These are phyloP conservation scores for Ormia ochracea DNA, from an alignment of 2,888 invertebrate genomes.

Conservation along the genomic window DNA sequence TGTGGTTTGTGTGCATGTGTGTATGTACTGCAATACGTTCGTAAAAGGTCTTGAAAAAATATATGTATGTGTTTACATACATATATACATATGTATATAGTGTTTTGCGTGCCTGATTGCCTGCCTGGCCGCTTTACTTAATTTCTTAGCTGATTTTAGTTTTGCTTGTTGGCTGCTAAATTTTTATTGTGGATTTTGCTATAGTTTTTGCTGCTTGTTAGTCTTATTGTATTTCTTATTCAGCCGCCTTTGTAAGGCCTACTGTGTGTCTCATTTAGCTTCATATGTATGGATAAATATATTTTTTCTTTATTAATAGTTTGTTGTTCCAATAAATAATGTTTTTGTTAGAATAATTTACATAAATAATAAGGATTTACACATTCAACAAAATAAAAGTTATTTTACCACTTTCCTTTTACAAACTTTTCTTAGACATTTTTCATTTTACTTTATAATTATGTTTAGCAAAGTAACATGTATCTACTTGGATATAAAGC, in stretches of 20 bases:
- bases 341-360: background rate
- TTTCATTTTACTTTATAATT: background rate
- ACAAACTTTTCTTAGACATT: background rate
- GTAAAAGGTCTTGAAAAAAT: conserved; percentile 38
- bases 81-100: no score
- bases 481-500: no score
- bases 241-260: conserved; percentile 44
- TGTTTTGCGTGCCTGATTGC: conserved; percentile 44
- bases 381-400: background rate
- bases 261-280: conserved; percentile 47
- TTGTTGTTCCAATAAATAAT: conserved; percentile 39
- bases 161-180: conserved; percentile 42
- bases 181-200: conserved; percentile 35
- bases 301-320: conserved; percentile 66
- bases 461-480: background rate
- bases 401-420: background rate
- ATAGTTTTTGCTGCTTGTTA: conserved; percentile 6
- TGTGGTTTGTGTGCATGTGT: conserved; percentile 31
- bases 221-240: conserved; percentile 22
- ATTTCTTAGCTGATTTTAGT: conserved; percentile 56
- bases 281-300: no score
- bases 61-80: no score
- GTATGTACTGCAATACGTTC: conserved; percentile 33
- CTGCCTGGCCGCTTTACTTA: conserved; percentile 48
- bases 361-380: background rate